Percentiles rank a stretch among this genome's conserved stretches.
Conservation (phyloP, 2,113 vertebrate species). For the Chamaea fasciata region DNA sequence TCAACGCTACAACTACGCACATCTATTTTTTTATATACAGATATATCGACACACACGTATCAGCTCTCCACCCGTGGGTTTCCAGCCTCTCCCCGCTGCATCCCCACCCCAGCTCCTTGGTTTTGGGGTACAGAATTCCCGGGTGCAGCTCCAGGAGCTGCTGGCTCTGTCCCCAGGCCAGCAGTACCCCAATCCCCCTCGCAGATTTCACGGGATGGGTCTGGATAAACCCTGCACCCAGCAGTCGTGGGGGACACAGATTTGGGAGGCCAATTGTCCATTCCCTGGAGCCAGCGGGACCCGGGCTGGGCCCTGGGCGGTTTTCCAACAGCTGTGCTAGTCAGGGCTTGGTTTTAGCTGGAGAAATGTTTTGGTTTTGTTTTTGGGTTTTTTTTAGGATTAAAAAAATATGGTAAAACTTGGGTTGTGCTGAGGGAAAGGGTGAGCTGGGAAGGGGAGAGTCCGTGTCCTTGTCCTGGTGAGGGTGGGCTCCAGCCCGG, state of each 20-base stretch:
- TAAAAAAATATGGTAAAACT: rapidly evolving
- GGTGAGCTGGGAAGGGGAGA: neutral
- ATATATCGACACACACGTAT: neutral
- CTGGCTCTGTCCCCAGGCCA: neutral
- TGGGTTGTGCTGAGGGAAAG: neutral
- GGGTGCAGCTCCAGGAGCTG: neutral
- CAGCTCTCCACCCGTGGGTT: neutral
- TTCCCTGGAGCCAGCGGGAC: neutral
- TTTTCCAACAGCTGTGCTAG: neutral
- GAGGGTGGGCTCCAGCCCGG: rapidly evolving
- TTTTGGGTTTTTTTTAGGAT: neutral
- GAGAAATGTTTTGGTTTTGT: neutral
- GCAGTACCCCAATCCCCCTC: neutral
- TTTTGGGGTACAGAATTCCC: neutral
- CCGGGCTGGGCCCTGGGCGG: neutral
- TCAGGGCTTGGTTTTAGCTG: neutral
- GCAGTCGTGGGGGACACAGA: neutral
- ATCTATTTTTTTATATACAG: neutral
- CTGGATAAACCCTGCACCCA: rapidly evolving
- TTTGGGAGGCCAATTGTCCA: neutral
- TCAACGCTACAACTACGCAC: neutral
- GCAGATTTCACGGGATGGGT: neutral
- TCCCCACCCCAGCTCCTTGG: neutral
- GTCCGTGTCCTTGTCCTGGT: neutral
- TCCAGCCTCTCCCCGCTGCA: neutral